Base-by-base conservation (phyloP, 2,888 invertebrate genomes). In the Hypolimnas misippus region DNA sequence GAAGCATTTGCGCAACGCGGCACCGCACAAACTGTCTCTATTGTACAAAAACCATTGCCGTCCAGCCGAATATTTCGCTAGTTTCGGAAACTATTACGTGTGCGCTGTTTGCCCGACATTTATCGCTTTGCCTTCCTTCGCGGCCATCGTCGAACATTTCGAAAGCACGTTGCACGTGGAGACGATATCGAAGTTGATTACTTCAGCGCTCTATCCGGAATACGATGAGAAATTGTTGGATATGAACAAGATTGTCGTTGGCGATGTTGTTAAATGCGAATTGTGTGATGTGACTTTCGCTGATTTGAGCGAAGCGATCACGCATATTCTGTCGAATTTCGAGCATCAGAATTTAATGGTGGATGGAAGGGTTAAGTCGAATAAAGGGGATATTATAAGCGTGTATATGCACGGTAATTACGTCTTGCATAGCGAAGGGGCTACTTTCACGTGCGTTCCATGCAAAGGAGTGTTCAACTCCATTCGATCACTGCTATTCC, bases 1-100 rank as follows among this genome's bases (percentile, higher is more conserved):
- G 73, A 92, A 92, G 69, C 92, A 92, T 73, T 68, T 92, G 50
- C 74, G 92, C 4, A 91, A 92, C 72, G 89, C 91, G 0, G 92
- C 92, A 0, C 92, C 92, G 3, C 73, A 82, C 4, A 92, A 92
- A 57, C 75, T 92, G 0, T 69, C 81, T 0, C 68, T 88, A 73
- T 73, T 92, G 0, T 92, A 89, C 70, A 89, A 82, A 40, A 91
- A 91, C 61, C 80, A 86, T 17, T 89, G 90, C 66, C 81, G 92
- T 0, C 90, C 92, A 0, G 79, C 83, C 0, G 92, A 92, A 66
- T 91, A 90, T 64, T 92, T 75, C 64, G 92, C 92, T 0, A 90
- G 91, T 33, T 92, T 92, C 68, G 92, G 92, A 19, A 92, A 92
- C 55, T 90, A 79, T 66, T 92, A 89, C 74, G 74, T 89, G 0